Evolutionary conservation across 2,888 invertebrate genomes (phyloP), one percentile per base, ranked within the genome.

Genomic region (Fragum whitleyi): DNA sequence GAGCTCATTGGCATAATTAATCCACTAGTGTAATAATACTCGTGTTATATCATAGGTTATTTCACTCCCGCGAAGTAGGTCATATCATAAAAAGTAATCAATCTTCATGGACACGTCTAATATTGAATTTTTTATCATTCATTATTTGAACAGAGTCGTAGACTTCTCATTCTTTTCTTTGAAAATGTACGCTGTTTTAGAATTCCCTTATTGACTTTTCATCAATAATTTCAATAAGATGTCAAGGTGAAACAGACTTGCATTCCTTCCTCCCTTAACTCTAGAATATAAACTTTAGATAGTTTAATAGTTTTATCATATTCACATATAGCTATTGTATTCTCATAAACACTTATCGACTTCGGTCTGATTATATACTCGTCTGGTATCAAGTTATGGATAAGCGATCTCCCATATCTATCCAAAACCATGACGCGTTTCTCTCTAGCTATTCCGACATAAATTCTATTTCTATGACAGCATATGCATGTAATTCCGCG

Each of bases 251-350:
- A 6, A 9, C 47, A 47, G 19, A 47, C 47, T 47, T 47, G 47
- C 67, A 67, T 42, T 3, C 29, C 47, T 26, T 67, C 67, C 5
- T 69, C 65, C 2, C 65, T 39, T 42, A 65, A 23, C 26, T 65
- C 65, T 26, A 65, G 11, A 39, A 65, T 65, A n/a, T 65, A 65
- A 42, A 65, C 65, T 26, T 65, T 65, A 21, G 65, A 65, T 5
- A 65, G 16, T 2, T 36, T 36, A 5, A 65, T 21, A 0, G 36
- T 36, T 21, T 19, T 2, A n/a, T 65, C 65, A 14, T 65, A 65
- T 42, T 65, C 65, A 42, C 42, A 36, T 26, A 65, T 21, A 21
- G 65, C 39, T 42, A 65, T 42, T 36, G 42, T 26, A 26, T 65
- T 65, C 7, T 26, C 42, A 21, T 65, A 65, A 6, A 65, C 65